phyloP scores from a whole-genome alignment of 2,113 vertebrate species.

The Hippopotamus amphibius region DNA sequence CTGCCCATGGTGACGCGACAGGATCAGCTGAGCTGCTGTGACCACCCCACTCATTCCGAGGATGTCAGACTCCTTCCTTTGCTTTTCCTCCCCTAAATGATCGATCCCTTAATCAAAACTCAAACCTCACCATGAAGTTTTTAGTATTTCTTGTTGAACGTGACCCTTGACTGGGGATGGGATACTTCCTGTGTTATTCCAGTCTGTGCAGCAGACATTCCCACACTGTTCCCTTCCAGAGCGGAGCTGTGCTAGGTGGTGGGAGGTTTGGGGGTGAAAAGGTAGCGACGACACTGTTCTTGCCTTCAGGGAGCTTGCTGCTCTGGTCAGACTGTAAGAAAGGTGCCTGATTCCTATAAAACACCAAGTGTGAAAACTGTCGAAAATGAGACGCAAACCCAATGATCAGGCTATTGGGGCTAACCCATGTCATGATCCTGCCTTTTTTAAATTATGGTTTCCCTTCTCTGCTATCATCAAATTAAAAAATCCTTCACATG shows the following conservation, averaged over 20 bases:
- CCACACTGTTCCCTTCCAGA: background rate
- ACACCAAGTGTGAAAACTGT: background rate
- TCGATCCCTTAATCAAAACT: background rate
- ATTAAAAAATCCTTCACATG: conserved; percentile 65
- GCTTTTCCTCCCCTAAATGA: background rate
- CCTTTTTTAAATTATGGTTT: conserved; percentile 65
- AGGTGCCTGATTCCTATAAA: background rate
- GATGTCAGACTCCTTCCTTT: background rate
- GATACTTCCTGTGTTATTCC: background rate
- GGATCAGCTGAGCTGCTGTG: background rate
- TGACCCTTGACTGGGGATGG: background rate
- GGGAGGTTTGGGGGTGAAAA: background rate
- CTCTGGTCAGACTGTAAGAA: background rate
- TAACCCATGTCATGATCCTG: conserved; percentile 33
- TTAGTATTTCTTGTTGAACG: background rate
- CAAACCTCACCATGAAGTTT: background rate
- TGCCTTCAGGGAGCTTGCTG: background rate
- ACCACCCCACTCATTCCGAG: background rate
- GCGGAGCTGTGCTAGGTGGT: background rate
- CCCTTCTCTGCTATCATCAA: conserved; percentile 63
- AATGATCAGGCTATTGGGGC: background rate
- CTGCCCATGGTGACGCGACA: rapidly evolving
- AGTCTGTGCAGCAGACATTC: background rate
- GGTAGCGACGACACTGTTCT: background rate
- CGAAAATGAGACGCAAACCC: background rate